phyloP scores from a whole-genome alignment of 2,888 invertebrate genomes.

The Rotaria magnacalcarata region DNA sequence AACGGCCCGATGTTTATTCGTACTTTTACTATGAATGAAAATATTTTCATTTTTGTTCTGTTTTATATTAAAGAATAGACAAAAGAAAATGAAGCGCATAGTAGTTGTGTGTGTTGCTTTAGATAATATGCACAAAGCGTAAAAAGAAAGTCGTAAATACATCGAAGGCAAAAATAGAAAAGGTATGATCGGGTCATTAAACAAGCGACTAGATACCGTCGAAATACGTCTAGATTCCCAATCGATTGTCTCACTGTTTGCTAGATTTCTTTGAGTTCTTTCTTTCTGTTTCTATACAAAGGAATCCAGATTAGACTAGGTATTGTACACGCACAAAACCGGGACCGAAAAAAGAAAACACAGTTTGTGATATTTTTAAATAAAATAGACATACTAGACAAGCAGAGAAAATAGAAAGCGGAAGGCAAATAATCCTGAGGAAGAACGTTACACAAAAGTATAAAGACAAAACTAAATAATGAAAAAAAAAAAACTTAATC shows the following conservation, averaged over 20 bases:
- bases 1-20: neutral
- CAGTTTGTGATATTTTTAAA: neutral
- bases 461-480: neutral
- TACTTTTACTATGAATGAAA: neutral
- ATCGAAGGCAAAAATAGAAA: neutral
- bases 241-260: slow-evolving; percentile 1
- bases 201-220: neutral
- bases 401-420: no score
- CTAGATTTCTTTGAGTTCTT: neutral
- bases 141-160: neutral
- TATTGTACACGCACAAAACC: neutral
- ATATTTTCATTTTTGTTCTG: neutral
- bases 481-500: neutral
- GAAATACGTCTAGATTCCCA: neutral
- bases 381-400: neutral
- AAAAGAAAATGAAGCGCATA: neutral
- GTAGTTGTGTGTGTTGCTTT: neutral
- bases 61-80: neutral
- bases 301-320: neutral
- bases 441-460: neutral
- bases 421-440: neutral
- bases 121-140: neutral
- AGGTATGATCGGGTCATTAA: neutral
- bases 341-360: neutral
- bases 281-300: neutral